phyloP scores from a whole-genome alignment of 2,888 invertebrate genomes.

The Drosophila yooni region DNA sequence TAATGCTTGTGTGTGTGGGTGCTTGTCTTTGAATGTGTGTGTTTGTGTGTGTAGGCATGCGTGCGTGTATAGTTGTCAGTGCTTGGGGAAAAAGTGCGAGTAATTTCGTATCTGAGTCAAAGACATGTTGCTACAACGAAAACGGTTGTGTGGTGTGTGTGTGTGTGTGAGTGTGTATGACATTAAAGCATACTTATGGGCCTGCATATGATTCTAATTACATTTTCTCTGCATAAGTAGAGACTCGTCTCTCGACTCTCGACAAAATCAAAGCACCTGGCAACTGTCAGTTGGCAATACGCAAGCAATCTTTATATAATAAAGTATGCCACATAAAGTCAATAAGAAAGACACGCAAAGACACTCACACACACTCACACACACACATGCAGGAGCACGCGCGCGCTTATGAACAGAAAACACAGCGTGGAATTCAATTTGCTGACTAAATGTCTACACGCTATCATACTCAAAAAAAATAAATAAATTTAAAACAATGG shows the following conservation, averaged over 20 bases:
- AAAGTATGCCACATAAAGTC: constrained; percentile 52
- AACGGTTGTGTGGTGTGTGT: neutral
- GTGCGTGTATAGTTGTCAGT: constrained; percentile 26
- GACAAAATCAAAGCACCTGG: constrained; percentile 46
- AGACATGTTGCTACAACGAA: constrained; percentile 70
- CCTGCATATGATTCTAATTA: constrained; percentile 62
- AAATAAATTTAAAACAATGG: constrained; percentile 5
- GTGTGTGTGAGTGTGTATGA: constrained; percentile 31
- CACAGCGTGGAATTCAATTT: constrained; percentile 41
- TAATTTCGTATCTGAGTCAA: constrained; percentile 49
- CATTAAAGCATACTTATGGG: constrained; percentile 67
- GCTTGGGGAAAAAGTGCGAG: constrained; percentile 16
- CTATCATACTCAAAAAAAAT: constrained; percentile 13
- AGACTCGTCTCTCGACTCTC: constrained; percentile 7
- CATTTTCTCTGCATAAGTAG: constrained; percentile 37
- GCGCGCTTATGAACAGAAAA: constrained; percentile 42
- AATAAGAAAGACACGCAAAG: constrained; percentile 38
- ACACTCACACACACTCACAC: constrained; percentile 27
- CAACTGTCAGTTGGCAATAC: constrained; percentile 48
- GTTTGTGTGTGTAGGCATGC: constrained; percentile 15
- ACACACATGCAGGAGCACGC: constrained; percentile 37
- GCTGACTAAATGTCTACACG: constrained; percentile 34
- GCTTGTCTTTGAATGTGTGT: constrained; percentile 1
- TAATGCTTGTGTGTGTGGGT: constrained; percentile 47
- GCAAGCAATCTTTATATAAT: constrained; percentile 68